A percentile compares a stretch with the other conserved stretches of the same genome.
Evolutionary conservation across 1,140 invertebrate genomes (phyloP).

Genomic region (Papilio glaucus): DNA sequence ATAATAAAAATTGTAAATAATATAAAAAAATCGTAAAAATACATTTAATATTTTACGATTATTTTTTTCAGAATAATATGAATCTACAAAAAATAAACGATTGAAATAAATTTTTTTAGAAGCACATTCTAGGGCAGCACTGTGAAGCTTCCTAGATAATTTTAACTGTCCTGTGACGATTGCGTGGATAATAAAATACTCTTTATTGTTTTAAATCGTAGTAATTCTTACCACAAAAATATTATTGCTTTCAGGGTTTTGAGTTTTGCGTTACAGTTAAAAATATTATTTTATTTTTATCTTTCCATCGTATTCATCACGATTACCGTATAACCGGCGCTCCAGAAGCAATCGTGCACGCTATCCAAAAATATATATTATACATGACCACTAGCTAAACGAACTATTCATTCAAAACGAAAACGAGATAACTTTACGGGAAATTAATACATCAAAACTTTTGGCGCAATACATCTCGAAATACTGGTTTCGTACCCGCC

Average conservation of each 20-base stretch:
- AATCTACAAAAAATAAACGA: constrained; percentile 35
- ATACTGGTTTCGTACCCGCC: constrained; percentile 79
- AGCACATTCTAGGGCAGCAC: constrained; percentile 66
- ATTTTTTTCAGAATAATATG: constrained; percentile 27
- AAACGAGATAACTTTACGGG: constrained; percentile 74
- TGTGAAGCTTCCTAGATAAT: constrained; percentile 73
- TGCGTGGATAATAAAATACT: constrained; percentile 79
- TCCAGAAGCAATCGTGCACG: constrained; percentile 77
- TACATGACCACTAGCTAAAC: constrained; percentile 82
- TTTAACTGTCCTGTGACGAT: constrained; percentile 69
- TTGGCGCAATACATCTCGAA: constrained; percentile 80
- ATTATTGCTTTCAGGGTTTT: constrained; percentile 81
- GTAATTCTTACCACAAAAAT: constrained; percentile 79
- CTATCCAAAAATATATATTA: constrained; percentile 80
- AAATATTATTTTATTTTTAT: constrained; percentile 63
- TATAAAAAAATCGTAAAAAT: too few relatives aligned
- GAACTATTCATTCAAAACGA: constrained; percentile 72
- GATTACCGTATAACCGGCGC: constrained; percentile 54
- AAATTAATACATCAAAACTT: constrained; percentile 82
- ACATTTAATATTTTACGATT: too few relatives aligned
- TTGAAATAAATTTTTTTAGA: constrained; percentile 43
- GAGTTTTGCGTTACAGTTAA: constrained; percentile 73
- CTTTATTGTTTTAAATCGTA: constrained; percentile 70
- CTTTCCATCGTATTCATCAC: constrained; percentile 50
- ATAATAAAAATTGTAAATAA: too few relatives aligned